These are phyloP conservation scores for Cryptophagus acutangulus DNA, from an alignment of 2,888 invertebrate genomes.

Conservation along the genomic window DNA sequence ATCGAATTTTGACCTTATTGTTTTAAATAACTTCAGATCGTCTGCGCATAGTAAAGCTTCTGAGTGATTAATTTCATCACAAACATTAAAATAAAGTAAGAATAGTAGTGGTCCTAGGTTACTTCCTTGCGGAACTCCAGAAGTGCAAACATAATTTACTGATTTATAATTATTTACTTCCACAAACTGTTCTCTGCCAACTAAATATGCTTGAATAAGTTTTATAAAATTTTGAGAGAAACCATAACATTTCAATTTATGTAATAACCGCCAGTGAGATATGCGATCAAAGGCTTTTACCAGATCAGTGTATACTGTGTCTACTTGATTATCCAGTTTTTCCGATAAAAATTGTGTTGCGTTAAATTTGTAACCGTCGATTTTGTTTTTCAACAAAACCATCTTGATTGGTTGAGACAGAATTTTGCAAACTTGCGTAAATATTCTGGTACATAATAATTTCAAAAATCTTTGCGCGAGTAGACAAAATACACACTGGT, in stretches of 20 bases:
- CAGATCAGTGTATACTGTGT: conserved; percentile 2
- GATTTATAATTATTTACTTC: neutral
- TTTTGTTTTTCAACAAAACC: neutral
- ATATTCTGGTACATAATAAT: neutral
- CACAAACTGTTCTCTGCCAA: neutral
- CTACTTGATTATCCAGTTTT: conserved; percentile 1
- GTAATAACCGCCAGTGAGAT: neutral
- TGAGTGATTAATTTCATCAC: no score
- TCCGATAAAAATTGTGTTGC: neutral
- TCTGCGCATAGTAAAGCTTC: no score
- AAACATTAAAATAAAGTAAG: neutral
- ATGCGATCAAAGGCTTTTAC: conserved; percentile 2
- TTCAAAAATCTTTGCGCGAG: conserved; percentile 1
- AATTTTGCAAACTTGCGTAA: neutral
- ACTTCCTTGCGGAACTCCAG: conserved; percentile 2
- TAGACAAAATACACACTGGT: conserved; percentile 2
- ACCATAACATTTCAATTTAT: neutral
- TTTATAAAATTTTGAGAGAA: neutral
- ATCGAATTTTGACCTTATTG: neutral
- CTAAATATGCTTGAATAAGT: neutral
- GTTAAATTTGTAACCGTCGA: neutral
- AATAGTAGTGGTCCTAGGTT: conserved; percentile 1
- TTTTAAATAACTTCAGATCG: conserved; percentile 1
- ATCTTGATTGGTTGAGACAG: neutral
- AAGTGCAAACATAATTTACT: neutral